Conservation (phyloP, 2,888 invertebrate species). For the Drosophila kokeensis region DNA sequence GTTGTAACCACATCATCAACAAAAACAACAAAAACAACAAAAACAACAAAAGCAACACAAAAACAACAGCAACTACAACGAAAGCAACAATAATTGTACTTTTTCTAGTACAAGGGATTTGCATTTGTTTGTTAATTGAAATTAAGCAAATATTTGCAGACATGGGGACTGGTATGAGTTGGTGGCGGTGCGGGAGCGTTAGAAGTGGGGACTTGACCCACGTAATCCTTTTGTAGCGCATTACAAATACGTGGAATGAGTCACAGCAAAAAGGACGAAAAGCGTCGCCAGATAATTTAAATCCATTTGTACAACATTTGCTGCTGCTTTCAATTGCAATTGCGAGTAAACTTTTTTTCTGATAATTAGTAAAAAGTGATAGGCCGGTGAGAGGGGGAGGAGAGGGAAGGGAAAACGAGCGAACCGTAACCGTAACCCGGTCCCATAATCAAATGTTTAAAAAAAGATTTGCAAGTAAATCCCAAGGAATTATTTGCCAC, state of each 20-base stretch:
- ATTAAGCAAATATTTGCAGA: conserved; percentile 76
- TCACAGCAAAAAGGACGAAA: conserved; percentile 26
- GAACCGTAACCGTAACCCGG: conserved; percentile 34
- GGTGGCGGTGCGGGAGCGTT: background rate
- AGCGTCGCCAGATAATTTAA: conserved; percentile 72
- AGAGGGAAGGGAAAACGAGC: conserved; percentile 1
- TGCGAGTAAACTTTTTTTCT: conserved; percentile 19
- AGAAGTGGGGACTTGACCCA: conserved; percentile 69
- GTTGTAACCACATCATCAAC: conserved; percentile 51
- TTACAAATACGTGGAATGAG: conserved; percentile 49
- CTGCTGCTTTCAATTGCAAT: conserved; percentile 62
- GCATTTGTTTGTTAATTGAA: conserved; percentile 81
- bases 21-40: conserved; percentile 22
- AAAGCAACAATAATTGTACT: conserved; percentile 44
- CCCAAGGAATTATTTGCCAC: conserved; percentile 82
- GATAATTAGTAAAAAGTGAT: conserved; percentile 71
- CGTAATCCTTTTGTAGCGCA: conserved; percentile 85
- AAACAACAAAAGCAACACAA: conserved; percentile 24
- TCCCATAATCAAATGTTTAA: conserved; percentile 73
- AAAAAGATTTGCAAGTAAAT: conserved; percentile 78
- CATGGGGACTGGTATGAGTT: conserved; percentile 21
- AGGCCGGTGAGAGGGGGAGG: background rate
- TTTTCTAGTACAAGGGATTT: conserved; percentile 72
- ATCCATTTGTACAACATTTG: conserved; percentile 80
- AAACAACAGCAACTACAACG: conserved; percentile 16